Percentiles rank a stretch among this genome's conserved stretches.
Evolutionary conservation across 1,140 invertebrate species (phyloP).

Genomic region (Temnothorax longispinosus): DNA sequence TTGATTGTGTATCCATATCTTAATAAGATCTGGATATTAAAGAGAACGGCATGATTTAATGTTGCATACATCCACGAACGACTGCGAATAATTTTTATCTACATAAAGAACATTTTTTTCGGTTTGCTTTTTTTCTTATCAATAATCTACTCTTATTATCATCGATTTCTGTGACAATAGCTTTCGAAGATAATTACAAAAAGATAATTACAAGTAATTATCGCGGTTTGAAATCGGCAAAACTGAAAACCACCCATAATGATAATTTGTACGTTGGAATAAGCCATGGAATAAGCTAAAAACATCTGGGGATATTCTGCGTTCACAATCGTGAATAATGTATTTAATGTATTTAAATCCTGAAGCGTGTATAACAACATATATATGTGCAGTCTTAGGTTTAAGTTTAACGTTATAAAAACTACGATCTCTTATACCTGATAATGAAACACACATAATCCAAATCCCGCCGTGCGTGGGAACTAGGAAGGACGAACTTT

Average conservation of each 20-base stretch:
- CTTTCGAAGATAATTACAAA: not conserved
- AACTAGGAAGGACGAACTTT: constrained; percentile 88
- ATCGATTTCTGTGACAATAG: not conserved
- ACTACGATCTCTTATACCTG: constrained; percentile 84
- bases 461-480: constrained; percentile 95
- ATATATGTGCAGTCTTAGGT: not conserved
- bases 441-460: constrained; percentile 92
- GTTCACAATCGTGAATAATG: not conserved
- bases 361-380: not conserved
- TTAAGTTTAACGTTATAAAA: not conserved
- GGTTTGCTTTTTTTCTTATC: not conserved
- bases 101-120: not conserved
- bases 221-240: not conserved
- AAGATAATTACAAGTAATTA: not conserved
- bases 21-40: constrained; percentile 12
- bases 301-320: not conserved
- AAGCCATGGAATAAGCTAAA: not conserved
- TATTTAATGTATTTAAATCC: not conserved
- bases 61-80: not conserved
- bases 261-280: not conserved
- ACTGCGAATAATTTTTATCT: not conserved
- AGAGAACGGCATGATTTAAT: not conserved
- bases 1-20: not conserved
- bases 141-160: not conserved
- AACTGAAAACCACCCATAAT: not conserved